Evolutionary conservation across 2,113 vertebrate genomes (phyloP), one percentile per base, ranked within the genome.

Genomic region (Fulmarus glacialis): DNA sequence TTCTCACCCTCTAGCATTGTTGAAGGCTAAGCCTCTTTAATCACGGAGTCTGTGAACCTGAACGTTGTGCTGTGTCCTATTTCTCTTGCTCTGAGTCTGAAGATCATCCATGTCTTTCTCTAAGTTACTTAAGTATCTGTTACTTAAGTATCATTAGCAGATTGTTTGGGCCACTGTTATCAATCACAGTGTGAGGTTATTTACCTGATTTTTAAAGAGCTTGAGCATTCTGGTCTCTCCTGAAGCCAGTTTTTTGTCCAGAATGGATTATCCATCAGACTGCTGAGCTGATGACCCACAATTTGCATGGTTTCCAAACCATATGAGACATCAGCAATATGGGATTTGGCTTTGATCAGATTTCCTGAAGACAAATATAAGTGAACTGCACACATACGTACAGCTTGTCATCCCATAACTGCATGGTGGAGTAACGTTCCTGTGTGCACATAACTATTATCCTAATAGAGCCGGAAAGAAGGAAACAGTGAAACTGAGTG

Each of bases 361-460:
- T 63, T 78, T 88, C n/a, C 67, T 26, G 29, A 70, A 89, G 42
- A 91, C 13, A 60, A 62, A 36, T 48, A 27, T 5, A 18, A 73
- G 18, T 74, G 22, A 87, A 43, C 8, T 22, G 55, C 68, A 86
- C 8, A 23, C 13, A 8, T 43, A 23, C 0, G 10, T 73, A 47
- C 43, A 80, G 24, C 53, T 73, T 56, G 36, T 78, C 21, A 40
- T 19, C n/a, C 23, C 15, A 3, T n/a, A 29, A 42, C 50, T 59
- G 50, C 30, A 9, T 3, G 21, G 34, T 7, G 12, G 27, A 32
- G 13, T 48, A 20, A 86, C 2, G 2, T 9, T 81, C n/a, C 50
- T 53, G 9, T 23, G 34, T 48, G 45, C 16, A 43, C 1, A 0
- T 22, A 63, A 62, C 48, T 67, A 4, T 42, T 38, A 16, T 2